Base-by-base conservation (phyloP, 2,888 invertebrate species). In the Bimastos eiseni region DNA sequence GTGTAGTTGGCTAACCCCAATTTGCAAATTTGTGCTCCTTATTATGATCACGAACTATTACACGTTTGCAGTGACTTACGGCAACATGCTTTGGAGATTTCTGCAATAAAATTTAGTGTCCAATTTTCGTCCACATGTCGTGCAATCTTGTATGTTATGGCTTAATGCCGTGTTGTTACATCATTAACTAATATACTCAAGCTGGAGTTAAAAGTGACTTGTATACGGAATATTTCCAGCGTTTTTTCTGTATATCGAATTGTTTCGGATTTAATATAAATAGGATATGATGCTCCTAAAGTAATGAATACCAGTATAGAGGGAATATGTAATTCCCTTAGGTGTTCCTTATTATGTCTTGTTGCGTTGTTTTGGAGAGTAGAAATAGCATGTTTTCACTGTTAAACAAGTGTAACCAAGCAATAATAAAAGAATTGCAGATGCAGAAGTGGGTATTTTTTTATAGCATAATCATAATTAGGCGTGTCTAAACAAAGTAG, bases 41-140 rank as follows among this genome's bases (percentile, higher is more conserved):
- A 70, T 70, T 30, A 70, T 70, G n/a, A 70, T n/a, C 70, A 70
- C n/a, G 5, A 30, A 70, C n/a, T 70, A n/a, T n/a, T 70, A 70
- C n/a, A n/a, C 70, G 30, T 70, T 70, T 70, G 70, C 70, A 30
- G 70, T 70, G 30, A 70, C 6, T n/a, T 70, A 21, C 6, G 49
- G 70, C n/a, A 70, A 70, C 70, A 70, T 70, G n/a, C 70, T 70
- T 55, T 70, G 30, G 70, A 70, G 70, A 70, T 70, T 70, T 70
- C 70, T 70, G 70, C 30, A 70, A 17, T n/a, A n/a, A 70, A 70
- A 70, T 70, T n/a, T 70, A n/a, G 70, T 70, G 17, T 70, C n/a
- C 5, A 70, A 70, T n/a, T 70, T 70, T 70, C 70, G 70, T n/a
- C n/a, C 70, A 11, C 70, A 70, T 70, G n/a, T n/a, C n/a, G 13